These are phyloP conservation scores for Drosophila biarmipes DNA, from an alignment of 1,140 invertebrate species.

Conservation along the genomic window DNA sequence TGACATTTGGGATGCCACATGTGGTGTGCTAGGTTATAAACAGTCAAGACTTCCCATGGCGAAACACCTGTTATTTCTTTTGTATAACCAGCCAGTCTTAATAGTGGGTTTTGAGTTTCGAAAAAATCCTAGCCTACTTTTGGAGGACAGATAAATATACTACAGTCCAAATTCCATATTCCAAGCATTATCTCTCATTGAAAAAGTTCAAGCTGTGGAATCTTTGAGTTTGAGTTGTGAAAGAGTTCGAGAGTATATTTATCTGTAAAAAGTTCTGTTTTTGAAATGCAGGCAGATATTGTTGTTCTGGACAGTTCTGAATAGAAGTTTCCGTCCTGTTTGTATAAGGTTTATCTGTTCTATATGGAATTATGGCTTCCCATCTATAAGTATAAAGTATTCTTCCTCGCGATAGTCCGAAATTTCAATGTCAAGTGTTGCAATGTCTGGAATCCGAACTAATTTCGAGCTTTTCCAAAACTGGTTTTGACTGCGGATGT, in stretches of 20 bases:
- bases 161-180: background rate
- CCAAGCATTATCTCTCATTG: background rate
- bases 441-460: background rate
- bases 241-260: too few relatives aligned
- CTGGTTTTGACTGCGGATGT: background rate
- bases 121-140: background rate
- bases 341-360: too few relatives aligned
- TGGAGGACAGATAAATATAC: background rate
- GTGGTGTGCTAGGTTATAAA: too few relatives aligned
- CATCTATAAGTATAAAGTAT: too few relatives aligned
- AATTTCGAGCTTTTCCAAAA: conserved; percentile 9
- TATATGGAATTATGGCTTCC: too few relatives aligned
- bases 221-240: too few relatives aligned
- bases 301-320: too few relatives aligned
- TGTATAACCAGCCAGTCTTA: background rate
- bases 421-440: background rate
- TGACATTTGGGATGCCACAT: background rate
- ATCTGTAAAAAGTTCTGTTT: too few relatives aligned
- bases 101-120: background rate
- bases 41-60: too few relatives aligned
- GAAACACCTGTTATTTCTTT: background rate
- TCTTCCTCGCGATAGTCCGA: too few relatives aligned
- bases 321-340: too few relatives aligned
- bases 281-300: too few relatives aligned
- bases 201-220: background rate